Evolutionary conservation across 2,888 invertebrate genomes (phyloP).

Genomic region (Lycia hirtaria): DNA sequence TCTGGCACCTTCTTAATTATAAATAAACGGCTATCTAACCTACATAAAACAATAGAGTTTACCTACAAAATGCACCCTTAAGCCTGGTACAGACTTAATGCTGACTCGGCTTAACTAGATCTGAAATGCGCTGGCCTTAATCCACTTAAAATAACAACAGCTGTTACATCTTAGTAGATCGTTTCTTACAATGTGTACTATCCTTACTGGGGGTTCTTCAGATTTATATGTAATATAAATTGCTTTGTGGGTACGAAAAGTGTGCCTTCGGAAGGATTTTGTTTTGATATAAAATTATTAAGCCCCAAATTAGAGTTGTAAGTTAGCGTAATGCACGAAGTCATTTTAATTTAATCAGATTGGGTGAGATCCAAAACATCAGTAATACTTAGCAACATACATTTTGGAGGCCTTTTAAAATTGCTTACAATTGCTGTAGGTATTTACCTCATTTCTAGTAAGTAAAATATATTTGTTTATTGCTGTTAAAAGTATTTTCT

Average conservation of each 20-base stretch:
- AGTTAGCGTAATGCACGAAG: too few species aligned
- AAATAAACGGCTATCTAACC: slow-evolving; percentile 22
- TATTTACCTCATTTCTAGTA: too few species aligned
- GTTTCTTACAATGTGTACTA: slow-evolving; percentile 68
- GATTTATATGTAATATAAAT: slow-evolving; percentile 59
- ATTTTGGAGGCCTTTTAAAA: too few species aligned
- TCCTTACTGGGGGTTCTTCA: slow-evolving; percentile 54
- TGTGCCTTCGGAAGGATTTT: slow-evolving; percentile 1
- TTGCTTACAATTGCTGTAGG: too few species aligned
- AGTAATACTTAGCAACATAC: too few species aligned
- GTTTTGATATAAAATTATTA: too few species aligned
- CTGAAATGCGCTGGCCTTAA: slow-evolving; percentile 81
- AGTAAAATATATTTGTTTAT: too few species aligned
- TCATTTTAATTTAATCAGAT: too few species aligned
- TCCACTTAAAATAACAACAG: slow-evolving; percentile 82
- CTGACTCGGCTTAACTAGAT: slow-evolving; percentile 77
- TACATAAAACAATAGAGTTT: slow-evolving; percentile 49
- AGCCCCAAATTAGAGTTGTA: too few species aligned
- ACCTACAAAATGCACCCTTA: slow-evolving; percentile 72
- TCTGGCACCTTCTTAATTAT: slow-evolving; percentile 8
- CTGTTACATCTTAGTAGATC: slow-evolving; percentile 67
- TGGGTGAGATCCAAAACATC: too few species aligned
- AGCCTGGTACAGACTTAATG: slow-evolving; percentile 76
- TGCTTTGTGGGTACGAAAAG: slow-evolving; percentile 18
- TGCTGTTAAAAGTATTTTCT: too few species aligned